Conservation (phyloP, 2,113 vertebrate species). For the Cyanistes caeruleus region DNA sequence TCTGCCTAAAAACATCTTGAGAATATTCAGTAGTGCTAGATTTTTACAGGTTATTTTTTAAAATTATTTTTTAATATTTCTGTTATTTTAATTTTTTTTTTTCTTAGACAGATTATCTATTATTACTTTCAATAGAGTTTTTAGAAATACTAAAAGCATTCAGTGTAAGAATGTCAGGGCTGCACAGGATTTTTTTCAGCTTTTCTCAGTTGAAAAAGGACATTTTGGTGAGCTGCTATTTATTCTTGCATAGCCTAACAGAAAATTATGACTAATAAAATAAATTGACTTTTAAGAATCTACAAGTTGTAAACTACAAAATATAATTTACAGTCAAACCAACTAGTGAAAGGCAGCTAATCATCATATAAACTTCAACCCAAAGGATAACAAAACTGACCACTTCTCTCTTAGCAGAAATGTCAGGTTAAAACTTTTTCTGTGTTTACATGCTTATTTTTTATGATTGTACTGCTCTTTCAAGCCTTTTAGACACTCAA, state of each 20-base stretch:
- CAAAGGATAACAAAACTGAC: background rate
- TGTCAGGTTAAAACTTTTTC: background rate
- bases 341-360: background rate
- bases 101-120: background rate
- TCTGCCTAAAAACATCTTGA: background rate
- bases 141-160: background rate
- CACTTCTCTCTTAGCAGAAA: background rate
- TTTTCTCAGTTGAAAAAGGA: background rate
- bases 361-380: background rate
- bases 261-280: background rate
- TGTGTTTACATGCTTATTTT: background rate
- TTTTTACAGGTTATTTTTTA: background rate
- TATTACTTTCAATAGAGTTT: background rate
- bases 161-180: background rate
- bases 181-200: background rate
- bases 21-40: background rate
- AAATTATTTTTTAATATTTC: background rate
- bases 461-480: background rate
- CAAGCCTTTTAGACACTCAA: background rate
- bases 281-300: background rate
- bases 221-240: background rate
- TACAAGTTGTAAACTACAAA: background rate
- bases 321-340: background rate
- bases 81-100: background rate
- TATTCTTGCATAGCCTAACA: background rate